phyloP scores from a whole-genome alignment of 2,888 invertebrate species.

The Flabesymbios commensalis region DNA sequence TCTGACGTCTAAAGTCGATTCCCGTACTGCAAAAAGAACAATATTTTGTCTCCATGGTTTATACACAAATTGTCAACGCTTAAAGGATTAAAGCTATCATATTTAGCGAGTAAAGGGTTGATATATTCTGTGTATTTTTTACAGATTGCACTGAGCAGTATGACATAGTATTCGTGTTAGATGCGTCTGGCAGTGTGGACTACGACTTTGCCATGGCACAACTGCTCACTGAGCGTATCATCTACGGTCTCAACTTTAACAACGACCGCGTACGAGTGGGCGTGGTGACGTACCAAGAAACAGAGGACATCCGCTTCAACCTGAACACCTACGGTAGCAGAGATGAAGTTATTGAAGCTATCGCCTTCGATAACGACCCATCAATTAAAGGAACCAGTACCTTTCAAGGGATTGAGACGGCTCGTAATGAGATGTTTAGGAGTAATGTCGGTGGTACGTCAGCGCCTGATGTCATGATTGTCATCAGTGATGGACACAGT shows the following conservation, averaged over 20 bases:
- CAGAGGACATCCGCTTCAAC: conserved; percentile 10
- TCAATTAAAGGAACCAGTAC: not conserved
- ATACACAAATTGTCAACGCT: no score
- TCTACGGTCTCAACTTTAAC: conserved; percentile 2
- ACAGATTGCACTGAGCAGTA: conserved; percentile 18
- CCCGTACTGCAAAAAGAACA: no score
- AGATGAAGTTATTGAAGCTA: not conserved
- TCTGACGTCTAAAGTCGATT: no score
- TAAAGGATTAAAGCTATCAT: no score
- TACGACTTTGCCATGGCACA: not conserved
- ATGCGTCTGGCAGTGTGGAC: not conserved
- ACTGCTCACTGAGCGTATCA: not conserved
- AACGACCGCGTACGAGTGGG: not conserved
- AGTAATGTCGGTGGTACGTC: conserved; percentile 6
- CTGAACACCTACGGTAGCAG: conserved; percentile 10
- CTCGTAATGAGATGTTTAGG: not conserved
- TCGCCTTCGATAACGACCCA: not conserved
- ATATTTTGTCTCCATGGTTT: no score
- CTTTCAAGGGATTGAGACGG: not conserved
- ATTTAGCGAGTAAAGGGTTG: no score
- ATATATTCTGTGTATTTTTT: not conserved
- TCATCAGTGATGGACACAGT: conserved; percentile 16
- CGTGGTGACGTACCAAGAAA: not conserved
- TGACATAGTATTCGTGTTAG: conserved; percentile 11
- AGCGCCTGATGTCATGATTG: not conserved